These are phyloP conservation scores for Myotis planiceps DNA, from an alignment of 2,797 vertebrate species.

Conservation along the genomic window DNA sequence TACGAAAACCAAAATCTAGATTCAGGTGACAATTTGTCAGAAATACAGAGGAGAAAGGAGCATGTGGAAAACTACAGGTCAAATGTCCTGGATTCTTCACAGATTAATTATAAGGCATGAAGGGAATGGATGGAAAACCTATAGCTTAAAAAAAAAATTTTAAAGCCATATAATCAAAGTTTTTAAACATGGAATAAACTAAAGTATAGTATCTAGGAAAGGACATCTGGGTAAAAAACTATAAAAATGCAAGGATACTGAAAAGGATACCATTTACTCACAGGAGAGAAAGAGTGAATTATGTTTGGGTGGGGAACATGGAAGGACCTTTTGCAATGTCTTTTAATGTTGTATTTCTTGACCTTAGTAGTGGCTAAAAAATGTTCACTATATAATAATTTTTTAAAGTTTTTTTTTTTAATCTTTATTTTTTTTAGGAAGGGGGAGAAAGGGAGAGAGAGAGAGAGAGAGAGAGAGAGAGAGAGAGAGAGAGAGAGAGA, in stretches of 20 bases:
- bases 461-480: too few relatives aligned
- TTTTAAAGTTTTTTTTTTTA: background rate
- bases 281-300: background rate
- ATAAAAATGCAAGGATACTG: background rate
- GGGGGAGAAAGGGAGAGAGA: background rate
- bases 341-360: background rate
- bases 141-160: background rate
- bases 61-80: background rate
- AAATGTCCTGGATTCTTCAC: background rate
- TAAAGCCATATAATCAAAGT: background rate
- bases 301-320: background rate
- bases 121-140: background rate
- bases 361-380: background rate
- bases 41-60: background rate
- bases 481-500: background rate
- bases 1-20: background rate
- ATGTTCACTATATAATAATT: background rate
- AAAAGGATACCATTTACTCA: background rate
- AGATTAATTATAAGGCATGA: background rate
- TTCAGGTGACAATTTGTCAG: background rate
- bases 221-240: background rate
- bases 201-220: background rate
- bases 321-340: background rate
- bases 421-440: background rate
- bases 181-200: background rate